Percentiles rank a stretch among this genome's conserved stretches.
Conservation (phyloP, 2,797 vertebrate species). For the Cirrhinus molitorella region DNA sequence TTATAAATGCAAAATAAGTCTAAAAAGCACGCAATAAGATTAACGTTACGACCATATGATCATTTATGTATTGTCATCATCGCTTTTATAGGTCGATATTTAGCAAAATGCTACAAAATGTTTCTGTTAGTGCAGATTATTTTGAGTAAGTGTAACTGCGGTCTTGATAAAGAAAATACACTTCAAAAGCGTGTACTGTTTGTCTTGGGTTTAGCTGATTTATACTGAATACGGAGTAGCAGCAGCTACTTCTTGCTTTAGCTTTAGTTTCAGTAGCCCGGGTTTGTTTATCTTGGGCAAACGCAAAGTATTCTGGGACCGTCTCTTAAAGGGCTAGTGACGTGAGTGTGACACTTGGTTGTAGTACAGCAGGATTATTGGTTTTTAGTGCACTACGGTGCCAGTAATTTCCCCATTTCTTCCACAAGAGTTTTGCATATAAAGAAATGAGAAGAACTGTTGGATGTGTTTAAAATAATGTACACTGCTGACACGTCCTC, state of each 20-base stretch:
- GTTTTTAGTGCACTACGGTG: neutral
- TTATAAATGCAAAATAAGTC: neutral
- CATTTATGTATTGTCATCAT: neutral
- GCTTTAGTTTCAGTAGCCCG: neutral
- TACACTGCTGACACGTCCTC: neutral
- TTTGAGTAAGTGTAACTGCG: neutral
- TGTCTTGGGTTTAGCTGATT: neutral
- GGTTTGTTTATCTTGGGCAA: slow-evolving; percentile 16
- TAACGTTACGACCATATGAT: neutral
- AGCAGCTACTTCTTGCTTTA: neutral
- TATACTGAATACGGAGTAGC: neutral
- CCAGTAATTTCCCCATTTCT: neutral
- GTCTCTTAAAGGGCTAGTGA: slow-evolving; percentile 48
- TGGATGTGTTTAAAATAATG: neutral
- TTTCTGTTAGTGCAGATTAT: neutral
- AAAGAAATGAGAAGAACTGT: neutral
- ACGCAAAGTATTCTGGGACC: slow-evolving; percentile 45
- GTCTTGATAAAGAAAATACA: neutral
- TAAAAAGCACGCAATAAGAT: neutral
- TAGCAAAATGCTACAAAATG: neutral
- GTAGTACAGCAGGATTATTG: neutral
- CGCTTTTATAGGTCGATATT: neutral
- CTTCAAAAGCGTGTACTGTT: neutral
- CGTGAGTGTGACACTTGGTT: neutral
- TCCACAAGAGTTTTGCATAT: neutral